These are phyloP conservation scores for Acromyrmex heyeri DNA, from an alignment of 1,140 invertebrate species.

Conservation along the genomic window DNA sequence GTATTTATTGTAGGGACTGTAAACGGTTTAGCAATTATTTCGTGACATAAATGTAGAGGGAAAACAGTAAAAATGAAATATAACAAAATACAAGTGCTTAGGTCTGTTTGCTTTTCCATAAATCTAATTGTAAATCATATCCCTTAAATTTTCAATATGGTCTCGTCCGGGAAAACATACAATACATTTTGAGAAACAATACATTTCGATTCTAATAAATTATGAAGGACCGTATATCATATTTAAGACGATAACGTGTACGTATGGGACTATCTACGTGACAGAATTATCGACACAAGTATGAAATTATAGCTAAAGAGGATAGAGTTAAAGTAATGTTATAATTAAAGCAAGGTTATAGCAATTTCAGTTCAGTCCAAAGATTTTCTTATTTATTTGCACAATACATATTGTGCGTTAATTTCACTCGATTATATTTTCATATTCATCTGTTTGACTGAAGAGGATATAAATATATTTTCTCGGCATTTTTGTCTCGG, in stretches of 20 bases:
- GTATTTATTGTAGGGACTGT: no score
- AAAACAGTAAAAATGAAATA: no score
- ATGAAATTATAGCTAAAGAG: background rate
- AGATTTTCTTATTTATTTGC: background rate
- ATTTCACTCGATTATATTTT: conserved; percentile 11
- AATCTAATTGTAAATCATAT: no score
- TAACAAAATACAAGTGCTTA: no score
- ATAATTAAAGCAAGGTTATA: background rate
- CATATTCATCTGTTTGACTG: background rate
- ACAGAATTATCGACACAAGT: background rate
- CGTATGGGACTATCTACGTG: background rate
- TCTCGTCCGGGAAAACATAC: background rate
- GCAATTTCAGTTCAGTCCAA: background rate
- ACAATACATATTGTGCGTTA: background rate
- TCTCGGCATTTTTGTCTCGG: background rate
- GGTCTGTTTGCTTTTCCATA: no score
- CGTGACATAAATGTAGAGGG: no score
- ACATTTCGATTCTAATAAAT: background rate
- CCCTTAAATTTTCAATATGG: background rate
- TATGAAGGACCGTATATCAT: background rate
- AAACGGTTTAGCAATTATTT: no score
- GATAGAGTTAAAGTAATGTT: background rate
- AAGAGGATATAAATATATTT: background rate
- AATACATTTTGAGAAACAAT: background rate
- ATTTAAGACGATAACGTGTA: background rate